These are phyloP conservation scores for Thysanoteuthis rhombus DNA, from an alignment of 2,888 invertebrate genomes.

Conservation along the genomic window DNA sequence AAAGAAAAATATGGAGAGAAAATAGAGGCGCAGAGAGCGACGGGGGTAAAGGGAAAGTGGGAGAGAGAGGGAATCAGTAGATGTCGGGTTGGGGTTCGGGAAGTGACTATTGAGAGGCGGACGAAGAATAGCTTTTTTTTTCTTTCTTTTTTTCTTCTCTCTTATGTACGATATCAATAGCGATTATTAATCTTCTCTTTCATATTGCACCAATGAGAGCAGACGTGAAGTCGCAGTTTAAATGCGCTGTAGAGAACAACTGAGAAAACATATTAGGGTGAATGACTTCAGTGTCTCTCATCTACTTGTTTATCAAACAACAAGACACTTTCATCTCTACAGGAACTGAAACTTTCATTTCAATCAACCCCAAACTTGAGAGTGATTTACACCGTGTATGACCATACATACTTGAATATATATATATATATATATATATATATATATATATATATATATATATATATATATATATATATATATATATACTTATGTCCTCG, in stretches of 20 bases:
- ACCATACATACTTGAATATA: background rate
- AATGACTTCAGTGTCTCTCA: background rate
- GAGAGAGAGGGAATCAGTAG: background rate
- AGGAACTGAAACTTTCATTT: background rate
- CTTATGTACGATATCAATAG: background rate
- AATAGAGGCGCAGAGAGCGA: too few species aligned
- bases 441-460: background rate
- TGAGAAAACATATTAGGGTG: background rate
- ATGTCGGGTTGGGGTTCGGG: background rate
- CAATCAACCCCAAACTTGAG: background rate
- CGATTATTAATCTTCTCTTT: background rate
- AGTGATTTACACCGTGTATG: background rate
- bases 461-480: background rate
- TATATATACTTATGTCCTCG: background rate
- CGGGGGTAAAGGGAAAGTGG: too few species aligned
- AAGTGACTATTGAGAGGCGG: background rate
- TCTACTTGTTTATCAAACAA: background rate
- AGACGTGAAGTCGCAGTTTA: background rate
- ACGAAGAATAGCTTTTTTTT: too few species aligned
- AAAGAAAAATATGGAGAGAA: too few species aligned
- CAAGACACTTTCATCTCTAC: background rate
- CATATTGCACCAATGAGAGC: background rate
- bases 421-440: background rate
- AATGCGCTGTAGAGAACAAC: background rate
- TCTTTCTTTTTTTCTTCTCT: too few species aligned